Evolutionary conservation across 2,888 invertebrate species (phyloP), one percentile per base, ranked within the genome.

Genomic region (Phoronis australis): DNA sequence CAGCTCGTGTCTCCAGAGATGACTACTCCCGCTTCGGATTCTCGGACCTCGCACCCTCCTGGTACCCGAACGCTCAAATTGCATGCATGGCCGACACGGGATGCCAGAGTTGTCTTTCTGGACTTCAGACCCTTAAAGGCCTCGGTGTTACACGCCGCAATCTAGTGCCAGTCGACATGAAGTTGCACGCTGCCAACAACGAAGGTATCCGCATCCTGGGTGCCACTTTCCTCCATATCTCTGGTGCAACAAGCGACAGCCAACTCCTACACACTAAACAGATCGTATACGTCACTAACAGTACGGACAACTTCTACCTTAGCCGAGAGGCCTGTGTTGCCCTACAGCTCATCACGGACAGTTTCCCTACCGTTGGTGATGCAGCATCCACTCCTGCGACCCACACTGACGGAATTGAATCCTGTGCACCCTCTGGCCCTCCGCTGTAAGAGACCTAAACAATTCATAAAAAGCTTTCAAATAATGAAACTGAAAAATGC

Each of bases 111-210:
- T 52, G 47, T 37, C 57, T 63, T 6, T 55, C 59, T 4, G 61
- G 61, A 1, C 45, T 59, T 1, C 53, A 56, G 22, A 48, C 60
- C 2, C 39, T 60, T 5, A 12, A 42, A 9, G 47, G 47, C 15
- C 50, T 65, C 22, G 59, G 64, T 4, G 46, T 64, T 6, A 35
- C 15, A 6, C 20, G 44, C 26, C 24, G 37, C 21, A 53, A 64
- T 51, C 56, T 67, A 6, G 57, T 63, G 15, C 62, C 60, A 18
- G 64, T 64, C 20, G 59, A 49, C 4, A 56, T 62, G 58, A 50
- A 50, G 22, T 64, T 66, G 59, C 57, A 57, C 37, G 57, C 61
- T 6, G 65, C 64, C 2, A 61, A 57, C 43, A 56, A 56, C 39
- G 41, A 48, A 22, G 55, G 60, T 6, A 65, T 65, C 25, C 45